Base-by-base conservation (phyloP, 2,797 vertebrate species). In the Vespertilio murinus region DNA sequence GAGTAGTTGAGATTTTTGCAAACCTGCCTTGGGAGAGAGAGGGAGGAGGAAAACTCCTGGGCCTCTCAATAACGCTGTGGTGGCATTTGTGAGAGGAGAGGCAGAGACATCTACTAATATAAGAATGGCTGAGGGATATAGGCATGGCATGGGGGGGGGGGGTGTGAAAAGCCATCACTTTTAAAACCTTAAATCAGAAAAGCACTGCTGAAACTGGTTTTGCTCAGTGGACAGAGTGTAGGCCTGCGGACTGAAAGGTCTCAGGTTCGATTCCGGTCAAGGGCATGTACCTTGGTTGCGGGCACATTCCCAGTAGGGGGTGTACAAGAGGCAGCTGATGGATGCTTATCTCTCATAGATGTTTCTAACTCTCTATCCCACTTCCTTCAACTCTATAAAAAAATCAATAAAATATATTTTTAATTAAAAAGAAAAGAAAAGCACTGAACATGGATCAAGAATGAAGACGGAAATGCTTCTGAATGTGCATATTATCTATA, bases 91-190 rank as follows among this genome's bases (percentile, higher is more conserved):
- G 7, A 83, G 22, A 90, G n/a, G 3, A 93, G 23, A 3, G n/a
- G 33, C 35, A 42, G 33, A 71, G 40, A 64, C 6, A 2, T 6
- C 45, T 28, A 54, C 22, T 54, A 54, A 54, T 54, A 4, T 16
- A 14, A 22, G 65, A 61, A 28, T 49, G 18, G 22, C 22, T 69
- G 89, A 11, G 10, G 22, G 22, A 67, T n/a, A 12, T n/a, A 35
- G 59, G 17, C 9, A 0, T 0, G 0, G 35, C 42, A 9, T 42
- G 33, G 56, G 52, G 7, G 0, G 35, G 42, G 33, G 17, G 23
- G 22, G 16, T 2, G 16, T 35, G 12, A 69, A 35, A 59, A 17
- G 25, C 14, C 47, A 1, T 23, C 35, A 71, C 83, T 87, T 28
- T 64, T 5, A 79, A 87, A 54, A 22, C 28, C 40, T 52, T 71